Evolutionary conservation across 2,797 vertebrate genomes (phyloP), one percentile per base, ranked within the genome.

Genomic region (Sparus aurata): DNA sequence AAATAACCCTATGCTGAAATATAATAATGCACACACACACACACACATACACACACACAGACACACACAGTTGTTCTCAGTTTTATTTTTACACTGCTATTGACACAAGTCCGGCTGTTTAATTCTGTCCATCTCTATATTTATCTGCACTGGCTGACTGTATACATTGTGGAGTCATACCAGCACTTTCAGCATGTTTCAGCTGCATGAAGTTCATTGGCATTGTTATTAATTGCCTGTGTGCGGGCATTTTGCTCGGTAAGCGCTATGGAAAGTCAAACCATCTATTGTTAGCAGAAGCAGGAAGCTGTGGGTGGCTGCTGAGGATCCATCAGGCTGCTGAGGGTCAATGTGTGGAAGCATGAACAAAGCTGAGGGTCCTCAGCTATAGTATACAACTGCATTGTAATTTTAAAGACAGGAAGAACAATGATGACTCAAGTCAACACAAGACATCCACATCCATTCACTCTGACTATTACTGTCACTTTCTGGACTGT

Each of bases 301-400:
- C 86, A 89, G 93, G 93, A 92, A 92, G 80, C 71, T n/a, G 85
- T 82, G 88, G 87, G 87, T n/a, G 73, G 87, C 81, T 73, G 64
- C 75, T 77, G 79, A 77, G 74, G 77, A 66, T 83, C 81, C 55
- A 46, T 73, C 50, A 43, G 71, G 55, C 25, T 12, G 60, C 66
- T 46, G 52, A 75, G 79, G 89, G 87, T 87, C 85, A 84, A 41
- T 57, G 85, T 77, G 84, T 77, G 85, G 81, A 90, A 76, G 71
- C 59, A 55, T 2, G 53, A 60, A 83, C 85, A 82, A 84, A 81
- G 84, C 80, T 66, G 57, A 63, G 68, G 77, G 69, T 78, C 72
- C 71, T 78, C 17, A 65, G 55, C 54, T 59, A 50, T 3, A 16
- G 54, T 38, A 38, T 38, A 38, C 38, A 10, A 66, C 46, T 57